A percentile compares a stretch with the other conserved stretches of the same genome.
Evolutionary conservation across 2,797 vertebrate genomes (phyloP).

Genomic region (Pantherophis alleghaniensis): DNA sequence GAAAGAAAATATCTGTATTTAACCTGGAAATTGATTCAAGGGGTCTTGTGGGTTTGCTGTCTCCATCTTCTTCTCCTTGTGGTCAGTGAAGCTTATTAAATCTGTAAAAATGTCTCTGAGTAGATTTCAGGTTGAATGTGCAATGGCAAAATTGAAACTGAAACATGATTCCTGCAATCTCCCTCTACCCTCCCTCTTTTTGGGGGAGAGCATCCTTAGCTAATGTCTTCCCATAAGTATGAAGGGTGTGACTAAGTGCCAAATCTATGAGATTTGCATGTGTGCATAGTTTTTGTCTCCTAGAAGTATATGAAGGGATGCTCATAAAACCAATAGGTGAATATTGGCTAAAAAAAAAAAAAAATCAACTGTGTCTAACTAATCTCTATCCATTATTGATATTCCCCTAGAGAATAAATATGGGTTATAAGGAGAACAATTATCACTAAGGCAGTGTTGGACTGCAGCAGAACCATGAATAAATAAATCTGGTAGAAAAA

Average conservation of each 20-base stretch:
- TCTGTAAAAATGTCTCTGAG: not conserved
- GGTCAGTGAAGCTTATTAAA: not conserved
- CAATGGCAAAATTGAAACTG: constrained; percentile 7
- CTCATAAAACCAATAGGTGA: not conserved
- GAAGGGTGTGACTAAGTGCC: not conserved
- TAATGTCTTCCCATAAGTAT: not conserved
- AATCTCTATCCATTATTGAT: not conserved
- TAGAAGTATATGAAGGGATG: not conserved
- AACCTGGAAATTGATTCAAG: not conserved
- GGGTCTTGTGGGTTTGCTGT: not conserved
- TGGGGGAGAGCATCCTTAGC: not conserved
- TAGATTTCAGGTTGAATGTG: not conserved
- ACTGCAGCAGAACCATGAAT: not conserved
- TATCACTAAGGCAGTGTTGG: not conserved
- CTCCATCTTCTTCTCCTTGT: not conserved
- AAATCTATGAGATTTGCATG: not conserved
- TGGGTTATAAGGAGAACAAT: not conserved
- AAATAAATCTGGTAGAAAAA: not conserved
- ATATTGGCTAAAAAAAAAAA: not conserved
- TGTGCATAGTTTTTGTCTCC: not conserved
- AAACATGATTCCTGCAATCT: not conserved
- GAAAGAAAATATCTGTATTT: not conserved
- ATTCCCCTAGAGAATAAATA: not conserved
- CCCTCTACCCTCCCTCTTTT: not conserved
- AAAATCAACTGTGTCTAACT: not conserved